Conservation (phyloP, 2,113 vertebrate species). For the Callaeas wilsoni region DNA sequence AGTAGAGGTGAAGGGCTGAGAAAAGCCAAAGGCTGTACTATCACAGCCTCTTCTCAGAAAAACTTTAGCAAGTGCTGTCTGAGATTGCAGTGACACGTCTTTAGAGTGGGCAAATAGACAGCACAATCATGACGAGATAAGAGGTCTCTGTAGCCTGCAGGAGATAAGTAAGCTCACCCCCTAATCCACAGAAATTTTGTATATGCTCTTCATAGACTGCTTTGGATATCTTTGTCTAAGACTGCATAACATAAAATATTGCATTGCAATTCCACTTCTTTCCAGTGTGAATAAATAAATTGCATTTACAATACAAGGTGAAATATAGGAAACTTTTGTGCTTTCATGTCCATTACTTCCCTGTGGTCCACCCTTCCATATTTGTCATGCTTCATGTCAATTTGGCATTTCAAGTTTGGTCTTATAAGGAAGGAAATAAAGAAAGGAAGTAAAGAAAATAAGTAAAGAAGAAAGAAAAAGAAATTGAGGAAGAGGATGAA, state of each 20-base stretch:
- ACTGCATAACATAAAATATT: background rate
- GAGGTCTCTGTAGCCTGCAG: fast-evolving
- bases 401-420: background rate
- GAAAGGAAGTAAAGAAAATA: background rate
- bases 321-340: background rate
- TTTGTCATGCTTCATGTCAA: background rate
- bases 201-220: background rate
- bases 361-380: background rate
- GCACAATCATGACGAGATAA: background rate
- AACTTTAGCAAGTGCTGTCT: background rate
- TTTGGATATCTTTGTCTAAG: background rate
- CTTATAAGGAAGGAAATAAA: background rate
- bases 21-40: background rate
- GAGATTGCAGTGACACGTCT: background rate
- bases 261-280: background rate
- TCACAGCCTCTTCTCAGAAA: background rate
- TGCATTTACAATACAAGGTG: background rate
- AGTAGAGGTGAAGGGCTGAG: background rate
- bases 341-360: background rate
- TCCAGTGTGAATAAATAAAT: background rate
- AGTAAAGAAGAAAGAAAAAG: background rate
- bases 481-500: background rate
- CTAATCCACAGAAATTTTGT: background rate
- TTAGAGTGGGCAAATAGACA: background rate
- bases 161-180: background rate